These are phyloP conservation scores for Propsilocerus akamusi DNA, from an alignment of 1,140 invertebrate species.

Conservation along the genomic window DNA sequence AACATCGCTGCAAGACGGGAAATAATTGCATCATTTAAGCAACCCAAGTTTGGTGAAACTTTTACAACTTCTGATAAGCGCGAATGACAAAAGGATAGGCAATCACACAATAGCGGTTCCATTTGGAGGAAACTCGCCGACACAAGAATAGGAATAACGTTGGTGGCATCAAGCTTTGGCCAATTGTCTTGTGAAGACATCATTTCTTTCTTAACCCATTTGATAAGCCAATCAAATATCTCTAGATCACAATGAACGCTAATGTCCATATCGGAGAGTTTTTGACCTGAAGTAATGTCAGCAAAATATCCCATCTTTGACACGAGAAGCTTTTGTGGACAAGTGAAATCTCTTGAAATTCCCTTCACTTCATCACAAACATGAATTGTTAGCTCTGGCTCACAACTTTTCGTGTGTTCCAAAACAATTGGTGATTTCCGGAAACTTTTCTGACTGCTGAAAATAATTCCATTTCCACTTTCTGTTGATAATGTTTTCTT, in stretches of 20 bases:
- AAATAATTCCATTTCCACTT: background rate
- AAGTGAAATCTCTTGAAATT: constrained; percentile 71
- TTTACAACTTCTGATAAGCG: constrained; percentile 64
- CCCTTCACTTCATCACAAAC: constrained; percentile 76
- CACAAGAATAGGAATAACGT: constrained; percentile 79
- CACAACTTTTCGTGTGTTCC: background rate
- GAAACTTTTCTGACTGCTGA: background rate
- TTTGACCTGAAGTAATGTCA: constrained; percentile 66
- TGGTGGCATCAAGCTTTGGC: constrained; percentile 59
- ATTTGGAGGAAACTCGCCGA: constrained; percentile 87
- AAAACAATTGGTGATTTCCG: background rate
- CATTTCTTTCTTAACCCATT: constrained; percentile 67
- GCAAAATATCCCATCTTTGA: constrained; percentile 91
- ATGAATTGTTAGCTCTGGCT: constrained; percentile 59
- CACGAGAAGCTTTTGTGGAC: constrained; percentile 64
- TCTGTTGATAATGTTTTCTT: background rate
- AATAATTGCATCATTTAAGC: constrained; percentile 56
- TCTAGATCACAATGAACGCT: constrained; percentile 88
- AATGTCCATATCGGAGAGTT: constrained; percentile 87
- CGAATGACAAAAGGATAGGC: constrained; percentile 58
- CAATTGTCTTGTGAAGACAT: constrained; percentile 38
- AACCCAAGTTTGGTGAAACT: constrained; percentile 56
- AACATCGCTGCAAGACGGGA: constrained; percentile 57
- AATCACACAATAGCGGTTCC: constrained; percentile 67
- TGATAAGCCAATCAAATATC: constrained; percentile 93